A percentile compares a stretch with the other conserved stretches of the same genome.
phyloP scores from a whole-genome alignment of 2,797 vertebrate species.

The Premnoplex brunnescens region DNA sequence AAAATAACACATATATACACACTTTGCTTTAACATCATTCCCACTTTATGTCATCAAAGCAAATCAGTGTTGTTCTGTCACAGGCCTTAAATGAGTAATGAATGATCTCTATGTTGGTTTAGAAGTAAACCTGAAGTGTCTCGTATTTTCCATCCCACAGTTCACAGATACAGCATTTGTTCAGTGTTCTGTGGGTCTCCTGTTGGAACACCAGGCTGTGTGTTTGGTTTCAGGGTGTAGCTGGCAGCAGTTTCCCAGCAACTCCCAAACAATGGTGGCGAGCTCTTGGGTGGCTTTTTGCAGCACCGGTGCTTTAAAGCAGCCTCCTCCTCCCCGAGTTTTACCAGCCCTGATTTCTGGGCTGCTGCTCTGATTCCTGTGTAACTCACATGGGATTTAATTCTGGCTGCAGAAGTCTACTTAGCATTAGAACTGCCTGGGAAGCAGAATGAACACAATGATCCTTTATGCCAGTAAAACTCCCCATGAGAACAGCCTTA shows the following conservation, averaged over 20 bases:
- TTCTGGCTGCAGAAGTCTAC: not conserved
- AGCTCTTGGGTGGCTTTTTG: not conserved
- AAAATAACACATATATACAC: not conserved
- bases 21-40: not conserved
- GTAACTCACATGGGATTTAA: not conserved
- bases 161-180: not conserved
- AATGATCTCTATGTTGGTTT: not conserved
- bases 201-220: not conserved
- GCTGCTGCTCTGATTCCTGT: not conserved
- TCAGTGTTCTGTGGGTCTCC: not conserved
- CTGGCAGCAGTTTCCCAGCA: constrained; percentile 33
- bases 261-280: not conserved
- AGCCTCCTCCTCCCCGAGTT: not conserved
- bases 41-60: not conserved
- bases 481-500: not conserved
- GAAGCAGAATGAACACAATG: not conserved
- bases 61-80: not conserved
- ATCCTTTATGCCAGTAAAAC: not conserved
- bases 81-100: not conserved
- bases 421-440: not conserved
- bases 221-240: not conserved
- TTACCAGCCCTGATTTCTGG: not conserved
- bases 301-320: not conserved
- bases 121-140: not conserved
- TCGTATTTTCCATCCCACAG: not conserved